phyloP scores from a whole-genome alignment of 2,113 vertebrate species.

The Pterocles orientalis region DNA sequence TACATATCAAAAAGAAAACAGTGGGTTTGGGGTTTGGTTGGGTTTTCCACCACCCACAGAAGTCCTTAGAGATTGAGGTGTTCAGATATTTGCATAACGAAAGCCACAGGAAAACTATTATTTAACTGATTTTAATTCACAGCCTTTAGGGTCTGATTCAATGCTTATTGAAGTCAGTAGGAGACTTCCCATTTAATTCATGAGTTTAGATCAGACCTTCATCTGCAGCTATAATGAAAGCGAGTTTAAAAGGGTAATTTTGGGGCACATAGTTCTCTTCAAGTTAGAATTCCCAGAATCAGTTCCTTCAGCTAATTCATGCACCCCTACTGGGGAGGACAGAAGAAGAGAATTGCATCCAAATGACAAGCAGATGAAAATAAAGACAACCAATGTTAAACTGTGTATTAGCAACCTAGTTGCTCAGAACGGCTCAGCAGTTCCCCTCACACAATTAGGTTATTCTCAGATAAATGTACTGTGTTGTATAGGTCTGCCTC shows the following conservation, averaged over 20 bases:
- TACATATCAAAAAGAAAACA: not conserved
- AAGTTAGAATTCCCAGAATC: not conserved
- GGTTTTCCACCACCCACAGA: not conserved
- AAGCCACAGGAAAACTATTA: slow-evolving; percentile 32
- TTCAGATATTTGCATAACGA: not conserved
- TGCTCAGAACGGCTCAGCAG: not conserved
- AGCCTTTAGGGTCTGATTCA: slow-evolving; percentile 18
- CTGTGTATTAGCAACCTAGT: not conserved
- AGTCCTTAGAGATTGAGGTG: not conserved
- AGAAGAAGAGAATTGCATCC: not conserved
- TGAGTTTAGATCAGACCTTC: slow-evolving; percentile 5
- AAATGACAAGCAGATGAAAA: not conserved
- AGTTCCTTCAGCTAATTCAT: not conserved
- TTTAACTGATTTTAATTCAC: slow-evolving; percentile 23
- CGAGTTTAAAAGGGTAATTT: not conserved
- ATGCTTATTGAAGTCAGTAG: slow-evolving; percentile 9
- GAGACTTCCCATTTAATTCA: slow-evolving; percentile 23
- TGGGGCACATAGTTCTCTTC: not conserved
- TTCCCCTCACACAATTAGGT: not conserved
- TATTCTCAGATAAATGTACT: not conserved
- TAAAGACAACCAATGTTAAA: not conserved
- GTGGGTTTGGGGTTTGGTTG: not conserved
- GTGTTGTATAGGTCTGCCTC: not conserved
- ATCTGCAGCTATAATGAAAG: not conserved
- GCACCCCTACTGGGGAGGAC: not conserved